Conservation (phyloP, 2,113 vertebrate species). For the Crypturellus undulatus region DNA sequence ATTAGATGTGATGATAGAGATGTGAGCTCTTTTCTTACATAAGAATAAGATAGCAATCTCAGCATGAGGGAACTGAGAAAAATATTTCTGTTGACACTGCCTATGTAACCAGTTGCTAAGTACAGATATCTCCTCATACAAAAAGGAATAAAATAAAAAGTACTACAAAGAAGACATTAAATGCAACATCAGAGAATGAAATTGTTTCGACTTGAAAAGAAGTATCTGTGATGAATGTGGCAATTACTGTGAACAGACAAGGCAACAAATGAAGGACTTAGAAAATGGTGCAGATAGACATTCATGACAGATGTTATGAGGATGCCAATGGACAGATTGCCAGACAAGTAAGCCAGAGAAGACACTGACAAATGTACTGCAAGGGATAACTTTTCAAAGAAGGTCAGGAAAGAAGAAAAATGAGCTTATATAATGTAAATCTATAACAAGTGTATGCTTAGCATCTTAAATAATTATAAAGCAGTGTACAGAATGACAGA, state of each 20-base stretch:
- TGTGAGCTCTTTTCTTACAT: neutral
- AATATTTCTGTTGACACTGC: neutral
- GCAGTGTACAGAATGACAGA: neutral
- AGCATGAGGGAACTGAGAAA: neutral
- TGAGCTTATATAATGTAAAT: slow-evolving; percentile 47
- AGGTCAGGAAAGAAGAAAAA: slow-evolving; percentile 66
- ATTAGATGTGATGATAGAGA: neutral
- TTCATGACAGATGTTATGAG: slow-evolving; percentile 74
- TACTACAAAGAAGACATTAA: slow-evolving; percentile 55
- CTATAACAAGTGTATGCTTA: neutral
- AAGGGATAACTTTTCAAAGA: slow-evolving; percentile 56
- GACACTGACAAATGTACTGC: slow-evolving; percentile 71
- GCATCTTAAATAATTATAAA: slow-evolving; percentile 31
- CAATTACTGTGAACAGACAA: slow-evolving; percentile 73
- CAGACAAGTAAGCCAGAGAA: slow-evolving; percentile 63
- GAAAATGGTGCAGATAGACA: slow-evolving; percentile 58
- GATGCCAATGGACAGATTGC: slow-evolving; percentile 58
- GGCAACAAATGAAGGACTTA: slow-evolving; percentile 72
- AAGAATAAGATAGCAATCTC: neutral
- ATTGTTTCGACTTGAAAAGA: slow-evolving; percentile 66
- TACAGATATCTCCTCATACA: neutral
- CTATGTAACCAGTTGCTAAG: neutral
- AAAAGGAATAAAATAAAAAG: slow-evolving; percentile 40
- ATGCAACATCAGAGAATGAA: slow-evolving; percentile 50
- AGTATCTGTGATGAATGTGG: slow-evolving; percentile 70